Base-by-base conservation (phyloP, 2,113 vertebrate species). In the Corvus cornix region DNA sequence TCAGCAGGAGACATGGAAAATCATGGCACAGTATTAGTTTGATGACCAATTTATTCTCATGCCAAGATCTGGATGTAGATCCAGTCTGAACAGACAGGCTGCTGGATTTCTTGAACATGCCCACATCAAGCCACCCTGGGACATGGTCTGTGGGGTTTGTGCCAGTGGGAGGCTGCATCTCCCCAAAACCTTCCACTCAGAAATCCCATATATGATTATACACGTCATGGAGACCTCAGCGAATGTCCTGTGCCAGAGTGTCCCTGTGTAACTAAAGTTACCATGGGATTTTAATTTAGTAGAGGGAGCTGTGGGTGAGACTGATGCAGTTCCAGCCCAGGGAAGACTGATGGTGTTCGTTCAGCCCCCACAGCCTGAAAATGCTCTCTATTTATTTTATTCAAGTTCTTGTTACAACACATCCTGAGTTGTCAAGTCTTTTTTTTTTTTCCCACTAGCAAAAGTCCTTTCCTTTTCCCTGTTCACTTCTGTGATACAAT, bases 311-410 rank as follows among this genome's bases (percentile, higher is more conserved):
- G 95, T 96, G 95, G 84, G 87, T 97, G 96, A 95, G 78, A 92
- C 70, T 59, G 89, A 95, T 90, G 74, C 72, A 39, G 78, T 90
- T 94, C 72, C 87, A 92, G 66, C 88, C 19, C 48, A 95, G 92
- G 67, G 81, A 98, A 97, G 97, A 98, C 96, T 96, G 97, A 98
- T 97, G 95, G 96, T 93, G 90, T 96, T 98, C 97, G 97, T 97
- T 98, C 98, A 98, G 81, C 93, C 95, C 97, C 97, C 96, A 97
- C 85, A 97, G 95, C 94, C 96, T 96, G 96, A 97, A 98, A 98
- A 98, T 84, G 91, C 87, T 96, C 97, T 87, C 96, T 97, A 97
- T 98, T 98, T 98, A 97, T 98, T 98, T 98, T 97, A 98, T 97
- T 97, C 97, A 95, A 97, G 68, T 97, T 97, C 96, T 96, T 97